These are phyloP conservation scores for Heliconius himera DNA, from an alignment of 1,140 invertebrate genomes.

Conservation along the genomic window DNA sequence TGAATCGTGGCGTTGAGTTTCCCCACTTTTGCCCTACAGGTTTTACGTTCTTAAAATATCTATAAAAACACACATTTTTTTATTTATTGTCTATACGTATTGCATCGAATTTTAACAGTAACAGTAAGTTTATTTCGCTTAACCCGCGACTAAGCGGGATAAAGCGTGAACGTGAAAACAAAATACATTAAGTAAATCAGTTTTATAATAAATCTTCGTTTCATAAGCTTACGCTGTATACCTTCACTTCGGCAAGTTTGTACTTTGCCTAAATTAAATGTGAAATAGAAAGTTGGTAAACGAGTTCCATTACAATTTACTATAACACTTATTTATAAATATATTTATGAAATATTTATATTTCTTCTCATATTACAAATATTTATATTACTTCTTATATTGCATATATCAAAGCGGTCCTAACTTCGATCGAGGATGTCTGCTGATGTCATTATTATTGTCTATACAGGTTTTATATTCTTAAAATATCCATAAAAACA, in stretches of 20 bases:
- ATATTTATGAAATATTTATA: not conserved
- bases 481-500: not conserved
- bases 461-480: not conserved
- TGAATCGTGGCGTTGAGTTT: no score
- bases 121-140: no score
- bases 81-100: not conserved
- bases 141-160: no score
- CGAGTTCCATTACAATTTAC: constrained; percentile 6
- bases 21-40: not conserved
- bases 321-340: not conserved
- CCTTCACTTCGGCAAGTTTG: constrained; percentile 1
- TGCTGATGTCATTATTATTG: not conserved
- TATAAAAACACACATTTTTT: not conserved
- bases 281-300: constrained; percentile 15
- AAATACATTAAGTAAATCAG: not conserved
- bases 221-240: not conserved
- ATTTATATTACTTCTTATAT: not conserved
- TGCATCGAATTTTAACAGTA: no score
- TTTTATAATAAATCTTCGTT: not conserved
- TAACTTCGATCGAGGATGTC: not conserved
- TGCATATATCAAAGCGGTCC: not conserved
- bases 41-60: not conserved
- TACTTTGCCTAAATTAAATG: constrained; percentile 11
- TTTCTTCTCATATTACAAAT: not conserved
- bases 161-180: not conserved